phyloP scores from a whole-genome alignment of 2,888 invertebrate genomes.

The Heteropelma amictum region DNA sequence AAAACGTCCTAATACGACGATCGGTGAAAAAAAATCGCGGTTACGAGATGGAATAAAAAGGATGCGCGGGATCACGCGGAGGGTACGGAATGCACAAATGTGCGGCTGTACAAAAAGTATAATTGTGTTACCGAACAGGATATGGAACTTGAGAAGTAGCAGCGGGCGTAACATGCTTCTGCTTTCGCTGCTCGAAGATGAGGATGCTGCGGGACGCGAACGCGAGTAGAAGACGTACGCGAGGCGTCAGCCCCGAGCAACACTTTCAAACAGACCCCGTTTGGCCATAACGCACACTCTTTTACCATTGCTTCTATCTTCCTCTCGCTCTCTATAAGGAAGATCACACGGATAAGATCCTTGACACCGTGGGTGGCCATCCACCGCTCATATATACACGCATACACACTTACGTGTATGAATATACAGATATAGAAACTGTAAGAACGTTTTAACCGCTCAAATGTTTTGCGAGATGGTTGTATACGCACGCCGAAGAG shows the following conservation, averaged over 20 bases:
- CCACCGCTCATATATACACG: conserved; percentile 56
- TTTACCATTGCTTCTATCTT: conserved; percentile 36
- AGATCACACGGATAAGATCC: conserved; percentile 74
- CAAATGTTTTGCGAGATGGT: conserved; percentile 51
- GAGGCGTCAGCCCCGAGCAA: conserved; percentile 41
- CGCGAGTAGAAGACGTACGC: conserved; percentile 52
- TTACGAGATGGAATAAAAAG: too few relatives aligned
- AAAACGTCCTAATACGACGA: neutral
- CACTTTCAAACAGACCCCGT: conserved; percentile 21
- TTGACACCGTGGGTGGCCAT: conserved; percentile 76
- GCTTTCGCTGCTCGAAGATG: conserved; percentile 38
- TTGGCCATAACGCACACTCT: conserved; percentile 51
- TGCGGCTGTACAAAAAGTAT: neutral
- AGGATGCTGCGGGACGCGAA: conserved; percentile 35
- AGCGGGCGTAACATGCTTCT: conserved; percentile 44
- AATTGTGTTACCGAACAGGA: conserved; percentile 69
- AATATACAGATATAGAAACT: neutral
- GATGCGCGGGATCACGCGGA: neutral
- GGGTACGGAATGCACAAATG: too few relatives aligned
- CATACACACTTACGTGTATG: neutral
- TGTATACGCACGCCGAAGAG: conserved; percentile 26
- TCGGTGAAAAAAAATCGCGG: too few relatives aligned
- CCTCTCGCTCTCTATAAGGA: conserved; percentile 45
- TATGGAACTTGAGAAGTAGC: conserved; percentile 73
- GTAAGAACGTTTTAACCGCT: conserved; percentile 27